Base-by-base conservation (phyloP, 2,797 vertebrate genomes). In the Notolepis coatsorum region DNA sequence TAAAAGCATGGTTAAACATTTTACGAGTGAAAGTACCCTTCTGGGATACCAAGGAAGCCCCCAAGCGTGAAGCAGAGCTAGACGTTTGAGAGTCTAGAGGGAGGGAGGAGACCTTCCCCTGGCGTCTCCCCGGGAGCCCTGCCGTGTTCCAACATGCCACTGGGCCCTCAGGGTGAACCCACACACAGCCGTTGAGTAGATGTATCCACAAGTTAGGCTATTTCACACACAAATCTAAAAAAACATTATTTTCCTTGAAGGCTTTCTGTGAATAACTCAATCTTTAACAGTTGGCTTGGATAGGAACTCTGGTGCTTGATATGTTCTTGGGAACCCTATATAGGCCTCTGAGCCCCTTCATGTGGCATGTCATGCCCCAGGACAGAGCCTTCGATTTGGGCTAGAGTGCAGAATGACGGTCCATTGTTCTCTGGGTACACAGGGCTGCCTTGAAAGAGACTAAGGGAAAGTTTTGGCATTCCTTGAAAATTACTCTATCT, bases 1-100 rank as follows among this genome's bases (percentile, higher is more conserved):
- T 70, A 50, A 78, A 77, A 65, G 56, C 23, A 76, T 74, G 78
- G 82, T 86, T 83, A 82, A 87, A 86, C 80, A 85, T 89, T 90
- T n/a, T 67, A 61, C 82, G 66, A 61, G 84, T 71, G 72, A 64
- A 85, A 80, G 77, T 60, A 75, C 78, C 73, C 59, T 21, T 71
- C 39, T 25, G n/a, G 69, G 79, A 84, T 84, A 77, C 70, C 61
- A 17, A 67, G 67, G 74, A 52, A 63, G 73, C 74, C 67, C 77
- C 68, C 52, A 4, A 78, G 78, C 77, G 81, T 71, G 77, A 68
- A 65, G 39, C 30, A 9, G 5, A 23, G 72, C 70, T 83, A 80
- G n/a, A n/a, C 82, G 79, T 86, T 77, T 75, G 57, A 72, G 45
- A 49, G 39, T 67, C 61, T 73, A 3, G 23, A 21, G 50, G 53